These are phyloP conservation scores for Leuciscus idus DNA, from an alignment of 2,113 vertebrate genomes.

Conservation along the genomic window DNA sequence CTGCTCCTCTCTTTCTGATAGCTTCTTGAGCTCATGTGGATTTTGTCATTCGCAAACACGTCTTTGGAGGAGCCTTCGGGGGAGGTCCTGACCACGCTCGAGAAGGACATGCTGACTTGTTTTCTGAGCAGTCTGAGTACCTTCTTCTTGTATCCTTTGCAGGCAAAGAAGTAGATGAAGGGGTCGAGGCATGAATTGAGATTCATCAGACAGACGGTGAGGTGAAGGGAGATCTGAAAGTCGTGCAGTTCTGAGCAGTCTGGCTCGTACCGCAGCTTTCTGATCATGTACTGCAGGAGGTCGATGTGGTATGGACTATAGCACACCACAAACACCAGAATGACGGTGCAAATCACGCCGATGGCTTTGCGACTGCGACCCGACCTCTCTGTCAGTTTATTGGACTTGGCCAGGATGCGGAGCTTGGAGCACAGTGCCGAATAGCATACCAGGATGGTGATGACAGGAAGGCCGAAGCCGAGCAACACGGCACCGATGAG, in stretches of 20 bases:
- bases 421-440: constrained; percentile 89
- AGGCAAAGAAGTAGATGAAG: constrained; percentile 97
- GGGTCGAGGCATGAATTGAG: constrained; percentile 95
- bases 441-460: constrained; percentile 88
- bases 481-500: constrained; percentile 89
- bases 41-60: constrained; percentile 66
- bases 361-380: constrained; percentile 93
- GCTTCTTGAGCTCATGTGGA: constrained; percentile 64
- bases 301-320: constrained; percentile 92
- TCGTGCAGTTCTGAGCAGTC: constrained; percentile 76
- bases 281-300: constrained; percentile 93
- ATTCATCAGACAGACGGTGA: constrained; percentile 94
- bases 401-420: constrained; percentile 82
- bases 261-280: constrained; percentile 78
- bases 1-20: constrained; percentile 49
- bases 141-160: constrained; percentile 95
- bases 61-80: constrained; percentile 87
- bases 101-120: constrained; percentile 88
- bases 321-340: constrained; percentile 91
- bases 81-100: constrained; percentile 84
- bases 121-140: constrained; percentile 86
- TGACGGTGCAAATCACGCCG: constrained; percentile 91
- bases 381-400: constrained; percentile 87
- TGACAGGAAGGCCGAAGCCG: constrained; percentile 85
- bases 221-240: constrained; percentile 92